Percentiles rank a stretch among this genome's conserved stretches.
Conservation (phyloP, 1,140 invertebrate species). For the Marisa cornuarietis region DNA sequence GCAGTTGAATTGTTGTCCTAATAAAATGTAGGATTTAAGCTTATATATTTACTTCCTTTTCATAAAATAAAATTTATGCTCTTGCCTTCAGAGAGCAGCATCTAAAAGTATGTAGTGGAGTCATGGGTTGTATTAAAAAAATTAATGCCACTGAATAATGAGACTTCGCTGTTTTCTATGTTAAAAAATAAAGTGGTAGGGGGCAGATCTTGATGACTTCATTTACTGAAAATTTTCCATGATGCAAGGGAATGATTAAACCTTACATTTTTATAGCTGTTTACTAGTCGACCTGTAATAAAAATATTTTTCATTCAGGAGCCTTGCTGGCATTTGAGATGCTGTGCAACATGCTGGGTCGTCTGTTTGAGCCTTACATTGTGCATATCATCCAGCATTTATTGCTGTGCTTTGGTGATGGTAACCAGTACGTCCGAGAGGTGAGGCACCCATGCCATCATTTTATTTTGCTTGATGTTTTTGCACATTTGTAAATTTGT, state of each 20-base stretch:
- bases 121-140: too few species aligned
- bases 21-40: too few species aligned
- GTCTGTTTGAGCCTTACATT: slow-evolving; percentile 98
- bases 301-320: slow-evolving; percentile 68
- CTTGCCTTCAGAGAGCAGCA: too few species aligned
- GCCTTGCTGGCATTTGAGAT: slow-evolving; percentile 98
- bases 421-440: slow-evolving; percentile 77
- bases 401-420: slow-evolving; percentile 94
- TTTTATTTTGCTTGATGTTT: too few species aligned
- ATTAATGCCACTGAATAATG: neutral
- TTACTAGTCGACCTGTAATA: slow-evolving; percentile 18
- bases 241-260: neutral
- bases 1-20: too few species aligned
- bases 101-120: too few species aligned
- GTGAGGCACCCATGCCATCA: slow-evolving; percentile 40
- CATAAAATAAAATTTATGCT: too few species aligned
- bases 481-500: neutral
- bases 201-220: neutral
- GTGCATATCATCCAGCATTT: slow-evolving; percentile 96
- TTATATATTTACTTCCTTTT: too few species aligned
- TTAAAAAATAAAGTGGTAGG: neutral
- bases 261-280: neutral
- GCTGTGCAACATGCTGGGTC: slow-evolving; percentile 92
- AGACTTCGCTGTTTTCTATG: neutral
- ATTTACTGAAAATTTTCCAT: too few species aligned